These are phyloP conservation scores for Cheilosia grossa DNA, from an alignment of 2,888 invertebrate species.

Conservation along the genomic window DNA sequence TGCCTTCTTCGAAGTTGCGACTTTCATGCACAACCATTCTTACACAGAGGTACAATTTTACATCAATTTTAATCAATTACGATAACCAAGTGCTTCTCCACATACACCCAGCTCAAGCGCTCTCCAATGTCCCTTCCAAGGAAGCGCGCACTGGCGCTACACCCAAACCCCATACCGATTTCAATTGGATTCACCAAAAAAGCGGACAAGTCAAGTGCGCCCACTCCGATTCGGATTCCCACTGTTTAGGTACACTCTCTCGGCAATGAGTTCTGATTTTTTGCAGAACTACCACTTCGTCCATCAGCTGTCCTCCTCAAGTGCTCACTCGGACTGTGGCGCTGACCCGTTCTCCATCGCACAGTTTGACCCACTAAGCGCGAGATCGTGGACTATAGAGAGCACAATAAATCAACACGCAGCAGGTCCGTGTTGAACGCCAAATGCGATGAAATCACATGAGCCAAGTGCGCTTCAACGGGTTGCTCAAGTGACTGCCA, in stretches of 20 bases:
- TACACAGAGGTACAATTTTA: no score
- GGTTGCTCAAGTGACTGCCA: slow-evolving; percentile 57
- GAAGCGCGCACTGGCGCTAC: slow-evolving; percentile 43
- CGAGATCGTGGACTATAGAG: slow-evolving; percentile 43
- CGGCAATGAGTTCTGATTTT: slow-evolving; percentile 51
- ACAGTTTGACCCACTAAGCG: slow-evolving; percentile 68
- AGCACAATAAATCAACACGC: slow-evolving; percentile 30
- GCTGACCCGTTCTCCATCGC: slow-evolving; percentile 49
- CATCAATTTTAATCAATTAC: no score
- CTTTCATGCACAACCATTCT: no score
- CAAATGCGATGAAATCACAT: slow-evolving; percentile 40
- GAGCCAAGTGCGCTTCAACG: slow-evolving; percentile 56
- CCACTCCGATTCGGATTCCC: slow-evolving; percentile 30
- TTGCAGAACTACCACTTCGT: slow-evolving; percentile 65
- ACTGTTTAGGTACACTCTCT: slow-evolving; percentile 57
- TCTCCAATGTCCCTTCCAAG: slow-evolving; percentile 29
- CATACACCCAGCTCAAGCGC: background rate
- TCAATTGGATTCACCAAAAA: slow-evolving; percentile 40
- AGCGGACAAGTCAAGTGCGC: slow-evolving; percentile 46
- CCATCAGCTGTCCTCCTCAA: slow-evolving; percentile 63
- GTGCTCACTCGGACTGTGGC: slow-evolving; percentile 49
- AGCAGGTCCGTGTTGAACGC: slow-evolving; percentile 28
- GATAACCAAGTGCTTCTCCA: background rate
- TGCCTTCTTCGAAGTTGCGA: no score
- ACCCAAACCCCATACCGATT: slow-evolving; percentile 23